phyloP scores from a whole-genome alignment of 1,140 invertebrate genomes.

The Ceratina calcarata region DNA sequence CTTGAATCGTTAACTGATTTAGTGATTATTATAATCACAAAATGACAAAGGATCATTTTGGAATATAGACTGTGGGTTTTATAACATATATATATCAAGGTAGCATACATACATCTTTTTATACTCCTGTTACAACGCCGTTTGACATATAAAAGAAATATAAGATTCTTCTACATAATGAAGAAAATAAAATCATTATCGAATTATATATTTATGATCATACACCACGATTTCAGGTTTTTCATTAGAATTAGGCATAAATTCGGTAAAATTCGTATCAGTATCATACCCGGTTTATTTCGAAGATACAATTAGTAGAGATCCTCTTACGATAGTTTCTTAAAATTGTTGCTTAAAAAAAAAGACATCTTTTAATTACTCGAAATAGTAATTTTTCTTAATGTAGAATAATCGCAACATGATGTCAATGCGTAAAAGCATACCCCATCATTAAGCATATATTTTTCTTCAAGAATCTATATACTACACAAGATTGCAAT shows the following conservation, averaged over 20 bases:
- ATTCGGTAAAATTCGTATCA: constrained; percentile 18
- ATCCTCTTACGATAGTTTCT: constrained; percentile 15
- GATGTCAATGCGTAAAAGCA: constrained; percentile 3
- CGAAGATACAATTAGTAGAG: not conserved
- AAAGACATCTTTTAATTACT: constrained; percentile 3
- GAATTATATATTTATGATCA: not conserved
- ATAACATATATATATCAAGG: no score
- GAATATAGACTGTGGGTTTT: not conserved
- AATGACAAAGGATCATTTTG: not conserved
- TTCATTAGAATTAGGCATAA: constrained; percentile 27
- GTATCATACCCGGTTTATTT: constrained; percentile 13
- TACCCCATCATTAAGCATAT: not conserved
- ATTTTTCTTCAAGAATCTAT: constrained; percentile 17
- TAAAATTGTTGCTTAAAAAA: constrained; percentile 31
- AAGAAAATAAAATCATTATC: constrained; percentile 3
- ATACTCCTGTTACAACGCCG: not conserved
- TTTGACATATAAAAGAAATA: constrained; percentile 3
- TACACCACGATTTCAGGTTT: constrained; percentile 5
- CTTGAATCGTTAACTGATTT: constrained; percentile 7
- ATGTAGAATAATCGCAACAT: constrained; percentile 20
- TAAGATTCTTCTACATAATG: constrained; percentile 7
- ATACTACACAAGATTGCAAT: not conserved
- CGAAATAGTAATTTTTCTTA: constrained; percentile 1
- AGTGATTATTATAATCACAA: no score
- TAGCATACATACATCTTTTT: not conserved